Evolutionary conservation across 2,113 vertebrate species (phyloP).

Genomic region (Prolemur simus): DNA sequence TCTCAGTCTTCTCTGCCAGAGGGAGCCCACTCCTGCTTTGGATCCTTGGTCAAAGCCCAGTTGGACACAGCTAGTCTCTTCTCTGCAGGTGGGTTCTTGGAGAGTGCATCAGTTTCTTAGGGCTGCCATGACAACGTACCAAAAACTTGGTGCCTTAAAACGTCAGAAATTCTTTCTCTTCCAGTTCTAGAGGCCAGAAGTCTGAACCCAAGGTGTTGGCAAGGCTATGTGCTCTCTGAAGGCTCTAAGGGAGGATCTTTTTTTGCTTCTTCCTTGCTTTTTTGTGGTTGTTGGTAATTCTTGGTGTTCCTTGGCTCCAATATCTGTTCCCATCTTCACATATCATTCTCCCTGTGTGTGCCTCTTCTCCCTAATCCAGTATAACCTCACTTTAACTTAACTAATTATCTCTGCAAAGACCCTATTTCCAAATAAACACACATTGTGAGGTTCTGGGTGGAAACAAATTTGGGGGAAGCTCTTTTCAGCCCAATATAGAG

Average conservation of each 20-base stretch:
- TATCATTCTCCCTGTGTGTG: too few relatives aligned
- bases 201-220: background rate
- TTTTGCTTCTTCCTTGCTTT: background rate
- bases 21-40: background rate
- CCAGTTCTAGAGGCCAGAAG: background rate
- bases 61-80: background rate
- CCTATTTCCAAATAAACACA: background rate
- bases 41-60: background rate
- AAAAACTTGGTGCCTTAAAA: background rate
- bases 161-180: background rate
- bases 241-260: fast-evolving
- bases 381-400: background rate
- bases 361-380: background rate
- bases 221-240: background rate
- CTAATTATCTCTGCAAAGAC: background rate
- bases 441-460: background rate
- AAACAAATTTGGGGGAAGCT: background rate
- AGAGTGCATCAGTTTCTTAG: background rate
- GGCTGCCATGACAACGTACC: background rate
- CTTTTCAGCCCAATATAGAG: background rate
- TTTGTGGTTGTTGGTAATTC: background rate
- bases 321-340: background rate
- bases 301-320: background rate
- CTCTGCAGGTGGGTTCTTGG: background rate
- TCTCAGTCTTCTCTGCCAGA: background rate